A percentile compares a stretch with the other conserved stretches of the same genome.
phyloP scores from a whole-genome alignment of 1,140 invertebrate species.

The Drosophila pseudoananassae region DNA sequence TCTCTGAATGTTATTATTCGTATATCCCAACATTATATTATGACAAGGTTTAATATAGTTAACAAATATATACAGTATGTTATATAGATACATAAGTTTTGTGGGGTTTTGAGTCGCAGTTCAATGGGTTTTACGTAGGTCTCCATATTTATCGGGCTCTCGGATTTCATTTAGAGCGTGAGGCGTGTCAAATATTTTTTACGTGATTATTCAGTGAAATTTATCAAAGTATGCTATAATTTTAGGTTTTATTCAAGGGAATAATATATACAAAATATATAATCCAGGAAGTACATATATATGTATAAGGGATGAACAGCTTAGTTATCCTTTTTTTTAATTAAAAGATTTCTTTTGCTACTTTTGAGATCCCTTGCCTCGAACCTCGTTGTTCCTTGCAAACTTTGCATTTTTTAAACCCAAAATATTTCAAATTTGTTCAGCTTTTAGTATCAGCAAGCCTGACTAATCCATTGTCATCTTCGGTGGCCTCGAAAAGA shows the following conservation, averaged over 20 bases:
- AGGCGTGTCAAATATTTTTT: slow-evolving; percentile 33
- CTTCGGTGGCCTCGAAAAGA: slow-evolving; percentile 28
- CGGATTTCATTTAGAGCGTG: slow-evolving; percentile 22
- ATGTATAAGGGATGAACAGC: no score
- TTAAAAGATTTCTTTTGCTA: no score
- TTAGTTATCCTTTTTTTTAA: no score
- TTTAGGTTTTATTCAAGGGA: not conserved
- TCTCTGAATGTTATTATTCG: slow-evolving; percentile 11
- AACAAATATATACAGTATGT: slow-evolving; percentile 13
- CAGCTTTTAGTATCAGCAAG: not conserved
- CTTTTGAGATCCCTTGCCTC: no score
- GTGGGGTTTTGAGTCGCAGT: slow-evolving; percentile 19
- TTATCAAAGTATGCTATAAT: not conserved
- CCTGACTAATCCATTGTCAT: slow-evolving; percentile 39
- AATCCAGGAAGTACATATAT: no score
- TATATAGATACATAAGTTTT: slow-evolving; percentile 10
- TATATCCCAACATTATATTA: slow-evolving; percentile 15
- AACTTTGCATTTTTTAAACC: not conserved
- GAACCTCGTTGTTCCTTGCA: not conserved
- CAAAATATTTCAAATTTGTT: slow-evolving; percentile 5
- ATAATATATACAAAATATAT: not conserved
- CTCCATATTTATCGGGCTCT: slow-evolving; percentile 15
- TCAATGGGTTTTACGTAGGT: slow-evolving; percentile 21
- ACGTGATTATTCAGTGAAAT: slow-evolving; percentile 2
- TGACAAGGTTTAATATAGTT: slow-evolving; percentile 28